A percentile compares a stretch with the other conserved stretches of the same genome.
These are phyloP conservation scores for Tyria jacobaeae DNA, from an alignment of 2,888 invertebrate species.

Conservation along the genomic window DNA sequence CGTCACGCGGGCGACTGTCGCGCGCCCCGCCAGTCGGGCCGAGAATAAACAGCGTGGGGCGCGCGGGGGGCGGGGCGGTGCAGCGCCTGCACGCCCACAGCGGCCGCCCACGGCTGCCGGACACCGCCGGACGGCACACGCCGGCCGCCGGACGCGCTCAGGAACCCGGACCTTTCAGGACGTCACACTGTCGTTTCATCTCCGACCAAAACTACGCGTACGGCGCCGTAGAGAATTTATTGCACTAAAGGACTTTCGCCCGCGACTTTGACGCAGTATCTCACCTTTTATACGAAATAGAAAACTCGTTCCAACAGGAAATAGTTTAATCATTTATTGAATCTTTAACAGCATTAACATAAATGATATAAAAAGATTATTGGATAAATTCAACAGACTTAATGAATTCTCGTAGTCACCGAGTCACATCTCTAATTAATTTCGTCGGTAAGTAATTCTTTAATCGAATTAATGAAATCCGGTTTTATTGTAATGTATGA, in stretches of 20 bases:
- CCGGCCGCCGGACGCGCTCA: slow-evolving; percentile 38
- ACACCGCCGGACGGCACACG: slow-evolving; percentile 38
- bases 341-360: slow-evolving; percentile 46
- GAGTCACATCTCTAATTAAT: slow-evolving; percentile 54
- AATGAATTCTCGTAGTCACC: slow-evolving; percentile 48
- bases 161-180: slow-evolving; percentile 18
- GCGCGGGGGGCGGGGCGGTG: slow-evolving; percentile 73
- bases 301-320: slow-evolving; percentile 49
- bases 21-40: slow-evolving; percentile 77
- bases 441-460: slow-evolving; percentile 47
- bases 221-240: no score
- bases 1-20: slow-evolving; percentile 85
- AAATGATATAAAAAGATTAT: slow-evolving; percentile 49
- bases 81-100: slow-evolving; percentile 83
- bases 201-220: slow-evolving; percentile 32
- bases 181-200: slow-evolving; percentile 32
- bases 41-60: slow-evolving; percentile 82
- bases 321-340: slow-evolving; percentile 50
- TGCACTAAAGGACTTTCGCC: slow-evolving; percentile 45
- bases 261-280: slow-evolving; percentile 20
- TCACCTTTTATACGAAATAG: slow-evolving; percentile 23
- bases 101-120: slow-evolving; percentile 72
- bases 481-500: slow-evolving; percentile 47
- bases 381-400: slow-evolving; percentile 43
- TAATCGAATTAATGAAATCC: slow-evolving; percentile 53